Conservation (phyloP, 2,888 invertebrate species). For the Xanthia togata region DNA sequence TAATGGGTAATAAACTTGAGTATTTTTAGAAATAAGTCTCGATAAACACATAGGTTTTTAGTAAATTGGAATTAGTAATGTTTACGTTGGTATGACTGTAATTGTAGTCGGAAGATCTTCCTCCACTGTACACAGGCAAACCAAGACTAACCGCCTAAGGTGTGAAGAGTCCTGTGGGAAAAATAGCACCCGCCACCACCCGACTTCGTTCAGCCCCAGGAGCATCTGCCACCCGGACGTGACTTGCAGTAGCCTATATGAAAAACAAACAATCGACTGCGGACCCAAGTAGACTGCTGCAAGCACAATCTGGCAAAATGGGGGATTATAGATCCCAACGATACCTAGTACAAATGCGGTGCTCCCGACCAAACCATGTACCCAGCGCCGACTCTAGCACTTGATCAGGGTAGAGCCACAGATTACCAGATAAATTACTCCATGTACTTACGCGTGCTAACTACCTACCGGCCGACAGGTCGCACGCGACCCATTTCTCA, state of each 20-base stretch:
- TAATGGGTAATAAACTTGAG: conserved; percentile 35
- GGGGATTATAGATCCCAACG: too few species aligned
- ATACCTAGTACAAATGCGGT: too few species aligned
- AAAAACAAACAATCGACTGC: not conserved
- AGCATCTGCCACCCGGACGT: not conserved
- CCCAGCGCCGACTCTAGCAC: too few species aligned
- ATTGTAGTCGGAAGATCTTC: not conserved
- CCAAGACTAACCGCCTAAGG: not conserved
- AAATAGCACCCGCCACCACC: not conserved
- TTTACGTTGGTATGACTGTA: not conserved
- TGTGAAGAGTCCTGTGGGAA: not conserved
- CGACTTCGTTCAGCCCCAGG: not conserved
- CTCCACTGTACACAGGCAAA: not conserved
- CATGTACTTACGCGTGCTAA: too few species aligned
- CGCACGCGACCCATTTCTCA: too few species aligned
- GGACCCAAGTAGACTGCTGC: too few species aligned
- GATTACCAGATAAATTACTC: too few species aligned
- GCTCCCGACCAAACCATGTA: too few species aligned
- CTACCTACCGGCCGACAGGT: too few species aligned
- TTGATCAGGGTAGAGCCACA: too few species aligned
- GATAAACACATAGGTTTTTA: not conserved
- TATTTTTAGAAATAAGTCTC: conserved; percentile 29
- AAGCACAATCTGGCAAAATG: too few species aligned
- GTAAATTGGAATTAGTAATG: conserved; percentile 1
- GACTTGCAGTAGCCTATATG: not conserved